Evolutionary conservation across 2,888 invertebrate species (phyloP).

Genomic region (Rhimphoctona megacephalus): DNA sequence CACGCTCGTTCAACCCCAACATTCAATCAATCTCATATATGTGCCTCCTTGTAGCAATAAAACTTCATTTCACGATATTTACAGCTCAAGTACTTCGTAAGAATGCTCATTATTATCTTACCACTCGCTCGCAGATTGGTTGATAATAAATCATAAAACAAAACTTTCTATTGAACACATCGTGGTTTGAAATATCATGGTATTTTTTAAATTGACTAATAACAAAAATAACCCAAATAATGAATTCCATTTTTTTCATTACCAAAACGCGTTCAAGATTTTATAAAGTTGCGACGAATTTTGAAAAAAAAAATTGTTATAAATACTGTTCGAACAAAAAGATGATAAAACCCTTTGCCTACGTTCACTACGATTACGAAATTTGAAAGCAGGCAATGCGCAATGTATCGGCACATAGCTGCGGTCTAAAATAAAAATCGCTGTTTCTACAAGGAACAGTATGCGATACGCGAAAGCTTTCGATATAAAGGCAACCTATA

Average conservation of each 20-base stretch:
- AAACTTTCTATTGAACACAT: neutral
- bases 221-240: too few species aligned
- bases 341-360: neutral
- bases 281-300: neutral
- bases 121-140: neutral
- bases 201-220: too few species aligned
- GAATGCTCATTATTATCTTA: neutral
- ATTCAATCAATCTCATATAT: conserved; percentile 60
- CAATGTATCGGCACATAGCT: neutral
- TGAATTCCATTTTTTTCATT: too few species aligned
- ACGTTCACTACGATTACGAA: neutral
- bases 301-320: neutral
- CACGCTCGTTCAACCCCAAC: conserved; percentile 50
- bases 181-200: neutral
- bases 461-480: conserved; percentile 27
- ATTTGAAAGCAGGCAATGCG: neutral
- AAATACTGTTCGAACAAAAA: neutral
- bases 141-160: neutral
- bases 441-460: conserved; percentile 6
- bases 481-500: conserved; percentile 39
- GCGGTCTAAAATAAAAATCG: conserved; percentile 11
- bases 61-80: conserved; percentile 21
- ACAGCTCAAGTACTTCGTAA: neutral
- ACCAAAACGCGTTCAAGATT: neutral
- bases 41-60: neutral